Evolutionary conservation across 2,888 invertebrate species (phyloP).

Genomic region (Cryptops parisi): DNA sequence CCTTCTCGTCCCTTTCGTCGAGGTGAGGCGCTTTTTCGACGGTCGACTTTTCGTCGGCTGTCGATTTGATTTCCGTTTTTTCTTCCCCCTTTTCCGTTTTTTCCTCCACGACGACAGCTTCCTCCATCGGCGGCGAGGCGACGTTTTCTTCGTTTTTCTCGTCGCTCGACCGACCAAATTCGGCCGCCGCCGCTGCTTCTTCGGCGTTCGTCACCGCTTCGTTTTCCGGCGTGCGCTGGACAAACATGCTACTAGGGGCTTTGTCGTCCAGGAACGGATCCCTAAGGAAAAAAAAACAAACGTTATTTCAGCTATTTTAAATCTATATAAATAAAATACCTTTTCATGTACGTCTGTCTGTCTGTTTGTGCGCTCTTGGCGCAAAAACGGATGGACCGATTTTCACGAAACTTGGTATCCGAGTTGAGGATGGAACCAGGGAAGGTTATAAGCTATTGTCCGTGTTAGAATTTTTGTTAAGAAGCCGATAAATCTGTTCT

Average conservation of each 20-base stretch:
- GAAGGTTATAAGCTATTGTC: no score
- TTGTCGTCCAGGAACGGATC: background rate
- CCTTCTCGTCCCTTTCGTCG: background rate
- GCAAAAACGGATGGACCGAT: no score
- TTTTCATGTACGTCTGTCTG: no score
- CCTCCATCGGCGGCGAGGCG: background rate
- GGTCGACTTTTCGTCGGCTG: conserved; percentile 4
- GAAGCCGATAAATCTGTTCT: no score
- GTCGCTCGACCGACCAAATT: background rate
- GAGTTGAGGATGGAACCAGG: no score
- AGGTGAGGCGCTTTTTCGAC: background rate
- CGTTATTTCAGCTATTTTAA: no score
- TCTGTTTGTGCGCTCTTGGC: no score
- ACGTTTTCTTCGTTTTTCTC: background rate
- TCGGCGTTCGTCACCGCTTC: background rate
- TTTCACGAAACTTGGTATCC: no score
- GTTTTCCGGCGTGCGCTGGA: background rate
- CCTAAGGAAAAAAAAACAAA: background rate
- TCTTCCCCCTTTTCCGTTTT: background rate
- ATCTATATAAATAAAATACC: no score
- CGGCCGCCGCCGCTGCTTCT: background rate
- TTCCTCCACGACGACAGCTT: background rate
- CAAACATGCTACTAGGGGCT: background rate
- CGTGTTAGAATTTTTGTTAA: no score
- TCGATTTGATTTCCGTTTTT: conserved; percentile 1